Conservation (phyloP, 2,113 vertebrate genomes). For the Nettapus auritus region DNA sequence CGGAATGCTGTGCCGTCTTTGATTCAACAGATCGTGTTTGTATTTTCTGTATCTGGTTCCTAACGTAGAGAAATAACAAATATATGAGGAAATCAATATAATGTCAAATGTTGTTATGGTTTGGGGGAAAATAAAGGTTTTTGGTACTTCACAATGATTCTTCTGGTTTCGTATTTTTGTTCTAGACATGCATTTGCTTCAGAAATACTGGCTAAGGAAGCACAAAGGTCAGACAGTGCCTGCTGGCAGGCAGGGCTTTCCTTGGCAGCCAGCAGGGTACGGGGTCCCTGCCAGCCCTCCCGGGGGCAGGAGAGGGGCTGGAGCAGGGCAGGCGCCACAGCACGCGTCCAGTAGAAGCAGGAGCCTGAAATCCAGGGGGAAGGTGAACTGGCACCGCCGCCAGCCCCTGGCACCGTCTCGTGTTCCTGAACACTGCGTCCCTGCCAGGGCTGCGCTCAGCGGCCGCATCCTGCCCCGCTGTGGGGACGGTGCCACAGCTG, state of each 20-base stretch:
- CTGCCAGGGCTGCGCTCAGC: background rate
- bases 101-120: slow-evolving; percentile 72
- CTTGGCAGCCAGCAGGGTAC: rapidly evolving
- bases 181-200: background rate
- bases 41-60: slow-evolving; percentile 78
- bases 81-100: slow-evolving; percentile 78
- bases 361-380: rapidly evolving
- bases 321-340: background rate
- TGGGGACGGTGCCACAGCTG: no score
- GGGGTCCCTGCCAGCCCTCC: background rate
- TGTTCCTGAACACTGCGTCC: rapidly evolving
- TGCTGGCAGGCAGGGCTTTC: background rate
- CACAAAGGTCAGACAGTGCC: background rate
- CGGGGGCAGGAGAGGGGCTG: background rate
- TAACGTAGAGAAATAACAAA: slow-evolving; percentile 77
- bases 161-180: background rate
- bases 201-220: background rate
- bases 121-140: slow-evolving; percentile 72
- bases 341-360: background rate
- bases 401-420: rapidly evolving
- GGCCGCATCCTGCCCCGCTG: background rate
- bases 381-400: background rate
- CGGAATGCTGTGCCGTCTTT: slow-evolving; percentile 67
- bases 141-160: slow-evolving; percentile 61
- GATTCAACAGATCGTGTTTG: slow-evolving; percentile 73